phyloP scores from a whole-genome alignment of 1,140 invertebrate species.

The Dreissena polymorpha region DNA sequence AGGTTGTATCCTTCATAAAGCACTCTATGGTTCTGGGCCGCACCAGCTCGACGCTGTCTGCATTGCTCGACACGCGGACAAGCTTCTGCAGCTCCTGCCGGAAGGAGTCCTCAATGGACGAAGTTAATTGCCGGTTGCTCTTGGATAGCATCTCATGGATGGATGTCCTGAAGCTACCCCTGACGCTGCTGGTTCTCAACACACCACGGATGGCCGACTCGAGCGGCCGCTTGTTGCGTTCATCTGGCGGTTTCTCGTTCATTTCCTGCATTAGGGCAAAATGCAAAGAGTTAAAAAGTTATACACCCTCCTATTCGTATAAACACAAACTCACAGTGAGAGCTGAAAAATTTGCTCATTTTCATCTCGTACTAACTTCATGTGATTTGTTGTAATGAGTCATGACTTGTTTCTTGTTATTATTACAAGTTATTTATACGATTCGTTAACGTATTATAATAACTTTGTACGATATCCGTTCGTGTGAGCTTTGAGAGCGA shows the following conservation, averaged over 20 bases:
- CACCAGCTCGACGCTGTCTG: neutral
- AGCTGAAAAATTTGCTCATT: neutral
- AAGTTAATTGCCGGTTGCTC: neutral
- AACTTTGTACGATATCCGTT: too few relatives aligned
- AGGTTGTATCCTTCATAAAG: too few relatives aligned
- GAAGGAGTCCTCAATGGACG: neutral
- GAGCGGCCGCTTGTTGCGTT: slow-evolving; percentile 22
- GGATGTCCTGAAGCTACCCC: neutral
- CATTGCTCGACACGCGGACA: neutral
- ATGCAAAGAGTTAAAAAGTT: neutral
- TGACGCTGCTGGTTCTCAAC: neutral
- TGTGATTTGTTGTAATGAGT: neutral
- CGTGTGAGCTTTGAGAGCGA: too few relatives aligned
- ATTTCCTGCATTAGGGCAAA: neutral
- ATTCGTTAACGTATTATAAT: neutral
- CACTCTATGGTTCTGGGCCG: slow-evolving; percentile 6
- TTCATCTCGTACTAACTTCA: neutral
- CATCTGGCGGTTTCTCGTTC: slow-evolving; percentile 1
- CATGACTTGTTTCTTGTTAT: neutral
- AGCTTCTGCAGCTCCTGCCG: slow-evolving; percentile 11
- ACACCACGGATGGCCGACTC: slow-evolving; percentile 17
- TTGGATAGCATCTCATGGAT: slow-evolving; percentile 1
- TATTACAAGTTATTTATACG: neutral
- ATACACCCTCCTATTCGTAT: too few relatives aligned
- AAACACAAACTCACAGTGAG: neutral